Percentiles rank a stretch among this genome's conserved stretches.
phyloP scores from a whole-genome alignment of 2,888 invertebrate genomes.

The Eucera pruinosa region DNA sequence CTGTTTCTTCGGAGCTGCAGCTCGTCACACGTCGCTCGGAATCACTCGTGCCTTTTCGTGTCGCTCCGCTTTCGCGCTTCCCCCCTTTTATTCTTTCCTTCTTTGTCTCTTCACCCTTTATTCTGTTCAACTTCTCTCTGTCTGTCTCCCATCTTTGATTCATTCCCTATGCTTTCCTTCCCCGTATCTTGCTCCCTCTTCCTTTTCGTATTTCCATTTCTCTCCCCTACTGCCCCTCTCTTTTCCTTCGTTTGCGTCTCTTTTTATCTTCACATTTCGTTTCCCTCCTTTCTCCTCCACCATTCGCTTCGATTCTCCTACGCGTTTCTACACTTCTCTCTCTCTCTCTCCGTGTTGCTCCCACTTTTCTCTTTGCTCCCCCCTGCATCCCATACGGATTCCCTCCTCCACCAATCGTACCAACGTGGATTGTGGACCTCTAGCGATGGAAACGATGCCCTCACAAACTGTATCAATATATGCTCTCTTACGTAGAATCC shows the following conservation, averaged over 20 bases:
- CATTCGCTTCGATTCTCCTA: conserved; percentile 8
- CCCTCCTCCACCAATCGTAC: conserved; percentile 42
- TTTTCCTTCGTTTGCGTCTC: conserved; percentile 29
- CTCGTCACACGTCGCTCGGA: conserved; percentile 72
- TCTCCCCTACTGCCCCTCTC: not conserved
- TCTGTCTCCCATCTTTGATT: conserved; percentile 54
- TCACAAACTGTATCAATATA: conserved; percentile 37
- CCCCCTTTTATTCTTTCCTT: not conserved
- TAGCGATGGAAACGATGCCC: conserved; percentile 47
- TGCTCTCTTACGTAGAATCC: not conserved
- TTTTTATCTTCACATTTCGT: conserved; percentile 47
- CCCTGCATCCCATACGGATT: conserved; percentile 7
- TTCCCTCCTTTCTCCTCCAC: not conserved
- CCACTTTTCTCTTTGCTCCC: not conserved
- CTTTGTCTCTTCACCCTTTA: not conserved
- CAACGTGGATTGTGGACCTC: conserved; percentile 33
- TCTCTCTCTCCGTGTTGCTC: too few relatives aligned
- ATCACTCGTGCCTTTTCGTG: conserved; percentile 72
- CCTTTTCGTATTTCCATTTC: conserved; percentile 47
- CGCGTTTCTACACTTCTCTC: conserved; percentile 23
- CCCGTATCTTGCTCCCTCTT: conserved; percentile 37
- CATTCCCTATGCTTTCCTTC: conserved; percentile 54
- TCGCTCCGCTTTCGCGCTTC: conserved; percentile 47
- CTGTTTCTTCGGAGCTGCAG: conserved; percentile 57
- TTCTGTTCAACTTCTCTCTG: conserved; percentile 54